Percentiles rank a stretch among this genome's conserved stretches.
phyloP scores from a whole-genome alignment of 2,113 vertebrate species.

The Sakesphorus luctuosus region DNA sequence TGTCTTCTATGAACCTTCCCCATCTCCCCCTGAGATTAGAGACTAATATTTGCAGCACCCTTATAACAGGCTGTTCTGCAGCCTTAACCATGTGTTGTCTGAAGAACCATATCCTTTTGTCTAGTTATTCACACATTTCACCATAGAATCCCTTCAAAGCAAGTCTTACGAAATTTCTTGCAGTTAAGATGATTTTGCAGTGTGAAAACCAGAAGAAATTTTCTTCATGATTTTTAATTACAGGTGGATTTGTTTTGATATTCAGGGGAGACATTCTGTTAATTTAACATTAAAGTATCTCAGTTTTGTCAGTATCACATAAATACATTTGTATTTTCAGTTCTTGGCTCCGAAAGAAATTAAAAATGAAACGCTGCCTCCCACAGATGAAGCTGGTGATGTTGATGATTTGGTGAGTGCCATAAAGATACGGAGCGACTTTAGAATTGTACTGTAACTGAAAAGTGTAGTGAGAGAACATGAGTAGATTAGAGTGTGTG shows the following conservation, averaged over 20 bases:
- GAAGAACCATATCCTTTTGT: neutral
- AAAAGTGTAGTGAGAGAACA: neutral
- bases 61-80: neutral
- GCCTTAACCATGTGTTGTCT: neutral
- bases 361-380: conserved; percentile 58
- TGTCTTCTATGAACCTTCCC: neutral
- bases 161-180: neutral
- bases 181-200: neutral
- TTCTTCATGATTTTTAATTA: neutral
- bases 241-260: neutral
- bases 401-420: conserved; percentile 92
- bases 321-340: conserved; percentile 68
- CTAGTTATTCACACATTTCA: neutral
- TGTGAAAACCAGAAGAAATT: neutral
- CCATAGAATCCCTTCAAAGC: neutral
- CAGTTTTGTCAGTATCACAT: neutral
- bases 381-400: conserved; percentile 83
- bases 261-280: neutral
- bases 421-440: neutral
- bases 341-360: conserved; percentile 83
- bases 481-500: neutral
- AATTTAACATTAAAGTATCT: neutral
- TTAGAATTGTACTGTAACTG: neutral
- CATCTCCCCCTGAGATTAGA: neutral
- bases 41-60: neutral